These are phyloP conservation scores for Aptenodytes patagonicus DNA, from an alignment of 2,113 vertebrate species.

Conservation along the genomic window DNA sequence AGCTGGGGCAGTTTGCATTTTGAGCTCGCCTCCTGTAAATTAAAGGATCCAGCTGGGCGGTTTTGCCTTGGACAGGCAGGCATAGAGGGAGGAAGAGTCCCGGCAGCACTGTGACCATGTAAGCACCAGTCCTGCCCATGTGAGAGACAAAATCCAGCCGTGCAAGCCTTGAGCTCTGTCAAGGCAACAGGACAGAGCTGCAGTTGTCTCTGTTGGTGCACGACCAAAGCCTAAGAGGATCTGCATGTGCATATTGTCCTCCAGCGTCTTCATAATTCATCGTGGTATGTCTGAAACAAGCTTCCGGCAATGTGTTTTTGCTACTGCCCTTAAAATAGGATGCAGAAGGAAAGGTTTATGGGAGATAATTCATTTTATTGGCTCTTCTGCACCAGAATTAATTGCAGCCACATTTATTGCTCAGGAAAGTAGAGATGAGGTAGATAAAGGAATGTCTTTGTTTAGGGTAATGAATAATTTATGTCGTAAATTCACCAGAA, in stretches of 20 bases:
- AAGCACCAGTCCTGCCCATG: neutral
- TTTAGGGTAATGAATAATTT: conserved; percentile 48
- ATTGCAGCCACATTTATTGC: conserved; percentile 48
- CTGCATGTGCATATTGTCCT: neutral
- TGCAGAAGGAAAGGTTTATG: conserved; percentile 32
- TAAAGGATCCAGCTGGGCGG: neutral
- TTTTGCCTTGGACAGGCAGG: neutral
- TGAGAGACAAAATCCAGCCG: neutral
- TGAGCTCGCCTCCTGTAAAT: neutral
- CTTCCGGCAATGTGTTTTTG: neutral
- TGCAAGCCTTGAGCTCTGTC: neutral
- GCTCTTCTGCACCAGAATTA: conserved; percentile 45
- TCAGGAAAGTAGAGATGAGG: conserved; percentile 21
- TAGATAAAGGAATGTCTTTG: conserved; percentile 31
- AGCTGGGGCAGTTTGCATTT: neutral
- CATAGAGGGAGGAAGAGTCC: too few relatives aligned
- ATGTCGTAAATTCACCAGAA: conserved; percentile 7
- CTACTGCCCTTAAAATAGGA: conserved; percentile 23
- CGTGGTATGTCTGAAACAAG: neutral
- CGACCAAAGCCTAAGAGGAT: neutral
- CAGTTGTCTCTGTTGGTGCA: neutral
- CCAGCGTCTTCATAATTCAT: neutral
- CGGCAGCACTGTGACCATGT: too few relatives aligned
- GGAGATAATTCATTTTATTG: conserved; percentile 40
- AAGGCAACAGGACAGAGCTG: neutral